Evolutionary conservation across 2,888 invertebrate genomes (phyloP), one percentile per base, ranked within the genome.

Genomic region (Acrobasis repandana): DNA sequence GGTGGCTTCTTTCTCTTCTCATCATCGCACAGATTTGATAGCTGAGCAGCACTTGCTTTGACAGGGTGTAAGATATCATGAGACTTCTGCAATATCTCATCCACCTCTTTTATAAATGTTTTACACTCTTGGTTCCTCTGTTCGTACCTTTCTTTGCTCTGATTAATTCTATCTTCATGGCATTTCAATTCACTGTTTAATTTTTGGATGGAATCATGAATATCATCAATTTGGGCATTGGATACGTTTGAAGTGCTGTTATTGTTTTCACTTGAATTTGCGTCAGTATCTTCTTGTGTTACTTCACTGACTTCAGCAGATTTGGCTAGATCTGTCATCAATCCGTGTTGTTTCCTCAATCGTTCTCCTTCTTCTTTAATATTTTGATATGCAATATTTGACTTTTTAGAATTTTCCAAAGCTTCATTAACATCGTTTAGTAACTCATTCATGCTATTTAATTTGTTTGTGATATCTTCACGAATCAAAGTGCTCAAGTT

Each of bases 401-500:
- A 90, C 67, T 87, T 84, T 65, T 76, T 83, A 15, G 88, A 92
- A 68, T 83, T 89, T 71, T 90, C 90, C 56, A 92, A 76, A 15
- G 91, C 87, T 61, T 79, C 78, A 67, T 92, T 92, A 0, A 92
- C 92, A 67, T 92, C 92, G 57, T 85, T 86, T 0, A 92, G 69
- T 58, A 92, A 74, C 65, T 90, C 92, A 65, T 91, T 90, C 89
- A 93, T 91, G 62, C 85, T 89, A 36, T 92, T 88, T 1, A 92
- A 67, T 74, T 93, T 93, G 67, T 91, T 92, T 1, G 88, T 89
- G 57, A 92, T 92, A 72, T 93, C 92, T 75, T 87, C 89, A 61
- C 81, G 79, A 54, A 92, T 90, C 1, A 92, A 71, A n/a, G 86
- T 86, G 61, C 88, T 84, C 0, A 91, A 68, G 65, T 89, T 89